phyloP scores from a whole-genome alignment of 2,113 vertebrate species.

The Mola mola region DNA sequence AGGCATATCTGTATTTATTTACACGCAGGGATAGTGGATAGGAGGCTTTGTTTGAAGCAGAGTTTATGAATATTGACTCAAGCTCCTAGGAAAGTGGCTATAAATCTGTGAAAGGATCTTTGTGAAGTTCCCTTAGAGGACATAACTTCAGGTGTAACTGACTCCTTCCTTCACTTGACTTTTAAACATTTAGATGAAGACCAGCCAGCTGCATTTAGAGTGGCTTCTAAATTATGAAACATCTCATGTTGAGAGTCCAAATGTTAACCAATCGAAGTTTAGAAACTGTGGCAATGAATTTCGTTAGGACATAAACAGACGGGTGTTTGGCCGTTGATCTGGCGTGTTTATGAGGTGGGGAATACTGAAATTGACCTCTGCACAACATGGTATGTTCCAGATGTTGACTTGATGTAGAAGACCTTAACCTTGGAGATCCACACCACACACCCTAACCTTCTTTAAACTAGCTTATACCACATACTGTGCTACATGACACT shows the following conservation, averaged over 20 bases:
- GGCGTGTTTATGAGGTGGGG: slow-evolving; percentile 56
- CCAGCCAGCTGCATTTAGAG: slow-evolving; percentile 65
- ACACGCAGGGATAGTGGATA: slow-evolving; percentile 77
- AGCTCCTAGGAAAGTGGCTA: slow-evolving; percentile 82
- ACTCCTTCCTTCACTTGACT: slow-evolving; percentile 78
- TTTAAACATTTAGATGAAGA: slow-evolving; percentile 79
- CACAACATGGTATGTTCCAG: slow-evolving; percentile 51
- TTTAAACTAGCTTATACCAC: slow-evolving; percentile 1
- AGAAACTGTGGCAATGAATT: slow-evolving; percentile 64
- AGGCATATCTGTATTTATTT: slow-evolving; percentile 84
- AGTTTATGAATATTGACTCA: slow-evolving; percentile 85
- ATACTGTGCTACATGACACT: neutral
- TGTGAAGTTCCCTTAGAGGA: slow-evolving; percentile 80
- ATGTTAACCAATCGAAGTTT: slow-evolving; percentile 69
- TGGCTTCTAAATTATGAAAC: slow-evolving; percentile 72
- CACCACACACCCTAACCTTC: slow-evolving; percentile 15
- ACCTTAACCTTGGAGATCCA: slow-evolving; percentile 19
- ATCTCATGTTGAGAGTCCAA: slow-evolving; percentile 57
- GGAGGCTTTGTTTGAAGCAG: slow-evolving; percentile 81
- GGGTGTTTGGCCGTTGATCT: slow-evolving; percentile 58
- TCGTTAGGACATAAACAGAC: slow-evolving; percentile 37
- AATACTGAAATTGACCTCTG: slow-evolving; percentile 41
- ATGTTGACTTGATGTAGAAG: slow-evolving; percentile 39
- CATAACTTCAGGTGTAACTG: slow-evolving; percentile 79
- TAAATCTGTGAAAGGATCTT: slow-evolving; percentile 80